Conservation (phyloP, 2,888 invertebrate species). For the Rhopalosiphum nymphaeae region DNA sequence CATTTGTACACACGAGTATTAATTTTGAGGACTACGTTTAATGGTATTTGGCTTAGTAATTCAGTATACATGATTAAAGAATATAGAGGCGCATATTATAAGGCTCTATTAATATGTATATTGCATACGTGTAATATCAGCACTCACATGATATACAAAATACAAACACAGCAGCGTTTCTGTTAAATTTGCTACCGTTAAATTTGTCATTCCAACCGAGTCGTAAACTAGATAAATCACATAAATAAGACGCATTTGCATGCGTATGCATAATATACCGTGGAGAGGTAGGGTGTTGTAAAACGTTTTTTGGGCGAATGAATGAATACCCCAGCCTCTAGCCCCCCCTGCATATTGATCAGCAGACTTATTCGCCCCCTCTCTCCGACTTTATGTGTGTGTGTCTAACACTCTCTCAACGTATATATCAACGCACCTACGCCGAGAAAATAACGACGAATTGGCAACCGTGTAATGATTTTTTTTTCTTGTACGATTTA, state of each 20-base stretch:
- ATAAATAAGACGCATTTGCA: background rate
- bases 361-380: background rate
- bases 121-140: background rate
- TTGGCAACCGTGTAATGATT: slow-evolving; percentile 22
- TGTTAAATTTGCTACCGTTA: background rate
- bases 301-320: background rate
- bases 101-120: background rate
- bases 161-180: background rate
- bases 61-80: too few species aligned
- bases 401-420: background rate
- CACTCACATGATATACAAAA: background rate
- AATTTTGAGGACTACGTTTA: too few species aligned
- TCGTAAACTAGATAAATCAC: background rate
- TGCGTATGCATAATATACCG: background rate
- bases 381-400: background rate
- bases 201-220: background rate
- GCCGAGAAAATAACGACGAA: background rate
- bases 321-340: background rate
- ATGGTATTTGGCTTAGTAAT: too few species aligned
- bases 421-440: background rate
- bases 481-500: background rate
- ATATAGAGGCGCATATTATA: background rate
- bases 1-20: too few species aligned
- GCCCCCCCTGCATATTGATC: background rate
- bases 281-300: background rate